These are phyloP conservation scores for Melikaiella ostensackeni DNA, from an alignment of 2,888 invertebrate species.

Conservation along the genomic window DNA sequence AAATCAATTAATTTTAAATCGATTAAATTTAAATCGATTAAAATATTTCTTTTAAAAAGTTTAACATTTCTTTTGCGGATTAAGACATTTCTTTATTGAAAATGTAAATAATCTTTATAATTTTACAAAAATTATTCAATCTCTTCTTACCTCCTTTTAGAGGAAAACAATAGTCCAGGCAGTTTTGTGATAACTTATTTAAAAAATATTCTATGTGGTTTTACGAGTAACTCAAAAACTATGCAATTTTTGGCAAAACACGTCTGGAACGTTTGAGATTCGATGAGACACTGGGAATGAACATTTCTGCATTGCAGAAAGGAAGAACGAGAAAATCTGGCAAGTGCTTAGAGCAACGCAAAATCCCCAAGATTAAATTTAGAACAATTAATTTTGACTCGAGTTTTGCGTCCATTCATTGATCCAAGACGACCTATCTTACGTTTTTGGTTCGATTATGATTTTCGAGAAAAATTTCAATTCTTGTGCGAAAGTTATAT, in stretches of 20 bases:
- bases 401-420: constrained; percentile 22
- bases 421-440: constrained; percentile 34
- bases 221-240: neutral
- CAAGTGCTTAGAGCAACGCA: constrained; percentile 14
- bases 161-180: neutral
- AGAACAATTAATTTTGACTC: constrained; percentile 20
- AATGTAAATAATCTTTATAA: too few species aligned
- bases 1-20: too few species aligned
- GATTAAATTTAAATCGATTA: too few species aligned
- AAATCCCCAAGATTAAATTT: constrained; percentile 29
- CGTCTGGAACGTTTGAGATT: constrained; percentile 21
- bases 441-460: neutral
- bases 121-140: neutral
- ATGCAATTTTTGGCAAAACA: neutral
- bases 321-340: constrained; percentile 32
- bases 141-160: neutral
- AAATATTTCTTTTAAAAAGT: neutral
- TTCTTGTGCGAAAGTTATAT: neutral
- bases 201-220: neutral
- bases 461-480: too few species aligned
- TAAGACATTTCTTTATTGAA: too few species aligned
- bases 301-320: constrained; percentile 33
- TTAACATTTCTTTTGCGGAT: too few species aligned
- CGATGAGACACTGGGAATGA: constrained; percentile 22
- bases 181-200: neutral